Conservation (phyloP, 1,140 invertebrate genomes). For the Littorina saxatilis region DNA sequence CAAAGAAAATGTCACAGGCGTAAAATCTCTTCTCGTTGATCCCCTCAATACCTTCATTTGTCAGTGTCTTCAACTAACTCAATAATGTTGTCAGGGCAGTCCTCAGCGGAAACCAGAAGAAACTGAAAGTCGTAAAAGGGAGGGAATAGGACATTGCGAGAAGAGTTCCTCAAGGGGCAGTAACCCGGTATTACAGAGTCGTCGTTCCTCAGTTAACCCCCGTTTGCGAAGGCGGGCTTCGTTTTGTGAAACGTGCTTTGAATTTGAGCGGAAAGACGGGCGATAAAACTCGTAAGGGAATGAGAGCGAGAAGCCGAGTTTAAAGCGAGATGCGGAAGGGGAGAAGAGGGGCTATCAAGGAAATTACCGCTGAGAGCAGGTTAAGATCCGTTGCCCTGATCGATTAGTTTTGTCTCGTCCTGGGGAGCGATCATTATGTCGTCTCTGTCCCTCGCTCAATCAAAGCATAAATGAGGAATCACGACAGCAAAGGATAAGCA, state of each 20-base stretch:
- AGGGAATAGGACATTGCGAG: constrained; percentile 8
- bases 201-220: neutral
- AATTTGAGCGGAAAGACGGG: constrained; percentile 16
- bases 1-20: no score
- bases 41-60: neutral
- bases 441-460: constrained; percentile 23
- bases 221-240: neutral
- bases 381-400: neutral
- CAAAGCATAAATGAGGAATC: constrained; percentile 28
- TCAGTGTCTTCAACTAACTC: constrained; percentile 18
- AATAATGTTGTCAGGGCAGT: neutral
- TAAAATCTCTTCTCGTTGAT: neutral
- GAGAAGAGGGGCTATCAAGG: neutral
- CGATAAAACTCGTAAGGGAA: constrained; percentile 1
- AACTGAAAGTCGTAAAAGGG: neutral
- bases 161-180: constrained; percentile 31
- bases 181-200: constrained; percentile 27
- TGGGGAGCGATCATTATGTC: constrained; percentile 24
- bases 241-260: neutral
- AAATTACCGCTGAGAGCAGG: neutral
- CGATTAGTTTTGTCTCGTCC: neutral
- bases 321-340: no score
- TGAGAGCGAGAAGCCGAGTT: neutral
- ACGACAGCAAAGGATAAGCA: constrained; percentile 28
- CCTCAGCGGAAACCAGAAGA: no score